Evolutionary conservation across 1,140 invertebrate genomes (phyloP), one percentile per base, ranked within the genome.

Genomic region (Aphelinus atriplicis): DNA sequence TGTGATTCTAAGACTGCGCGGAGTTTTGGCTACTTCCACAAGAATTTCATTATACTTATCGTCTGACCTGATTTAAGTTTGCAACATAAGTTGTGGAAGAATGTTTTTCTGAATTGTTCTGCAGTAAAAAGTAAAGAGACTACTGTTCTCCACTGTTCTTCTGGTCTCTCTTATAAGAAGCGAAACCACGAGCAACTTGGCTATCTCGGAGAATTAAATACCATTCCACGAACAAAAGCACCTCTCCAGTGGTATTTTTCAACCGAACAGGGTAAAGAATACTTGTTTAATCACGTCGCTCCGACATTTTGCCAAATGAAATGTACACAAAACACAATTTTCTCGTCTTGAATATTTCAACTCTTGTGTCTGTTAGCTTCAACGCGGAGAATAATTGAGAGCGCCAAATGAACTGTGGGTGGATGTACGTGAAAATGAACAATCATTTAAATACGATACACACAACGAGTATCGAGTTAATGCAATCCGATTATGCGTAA

Each of bases 41-140:
- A 46, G 61, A 63, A 63, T 7, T 10, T 10, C 10, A 48, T 26
- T 65, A 65, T 53, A 65, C 1, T 53, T 65, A 65, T 65, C 43
- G 63, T 48, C 5, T 48, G 63, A 64, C 63, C 63, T 53, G 63
- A 65, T 65, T 65, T 53, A 42, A 65, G 63, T 65, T 65, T 26
- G 26, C 4, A 48, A 48, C 48, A 48, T 65, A 65, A 65, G 63
- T 65, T 65, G 2, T 4, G 63, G 1, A 65, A 65, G 63, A 51
- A 65, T 65, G 48, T 65, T 65, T 63, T 65, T 53, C 47, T 48
- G 63, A 46, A 9, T 3, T 26, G 63, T 42, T 5, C 61, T 7
- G 47, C 61, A 46, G 63, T 65, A 65, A 65, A 65, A 65, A 65
- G 48, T 65, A 42, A 65, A 53, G 48, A 53, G 63, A 48, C 63